Base-by-base conservation (phyloP, 2,797 vertebrate genomes). In the Danio aesculapii region DNA sequence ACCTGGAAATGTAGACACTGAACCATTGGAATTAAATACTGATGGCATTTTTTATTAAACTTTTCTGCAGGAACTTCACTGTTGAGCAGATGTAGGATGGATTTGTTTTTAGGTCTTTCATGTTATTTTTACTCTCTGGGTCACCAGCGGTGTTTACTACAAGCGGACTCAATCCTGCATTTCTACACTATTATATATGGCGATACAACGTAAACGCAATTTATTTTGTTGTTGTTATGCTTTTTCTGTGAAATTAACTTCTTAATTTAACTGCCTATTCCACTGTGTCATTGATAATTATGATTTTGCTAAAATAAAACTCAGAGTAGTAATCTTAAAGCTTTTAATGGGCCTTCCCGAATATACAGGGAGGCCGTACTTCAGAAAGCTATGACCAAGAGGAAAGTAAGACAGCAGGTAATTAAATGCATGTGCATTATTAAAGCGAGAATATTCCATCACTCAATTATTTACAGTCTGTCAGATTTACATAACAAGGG, bases 361-460 rank as follows among this genome's bases (percentile, higher is more conserved):
- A 62, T 41, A 9, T 30, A 30, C 57, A 11, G 8, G 17, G 17
- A 17, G 55, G 9, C 10, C 39, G 39, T 16, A n/a, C 8, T 70
- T 53, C 1, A 5, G 14, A 30, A 70, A 70, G 14, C 30, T 6
- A n/a, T 55, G 50, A 43, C 16, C 68, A 7, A 70, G 39, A 17
- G 30, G 43, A 57, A 72, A 44, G 43, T 7, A 46, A 72, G 39
- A 21, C 52, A 14, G 11, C 55, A 6, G 19, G 39, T 5, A 19
- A 72, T 46, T 77, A 46, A 4, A 16, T 53, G 17, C 41, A 10
- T 0, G 6, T 77, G 14, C 63, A 67, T 77, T 58, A 69, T 59
- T 61, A 58, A 79, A 79, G 57, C 41, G 11, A 16, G 4, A 62
- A 61, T 79, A 70, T 78, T 78, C 66, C 21, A 49, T 61, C 43